Evolutionary conservation across 2,888 invertebrate species (phyloP).

Genomic region (Phyllotreta cruciferae): DNA sequence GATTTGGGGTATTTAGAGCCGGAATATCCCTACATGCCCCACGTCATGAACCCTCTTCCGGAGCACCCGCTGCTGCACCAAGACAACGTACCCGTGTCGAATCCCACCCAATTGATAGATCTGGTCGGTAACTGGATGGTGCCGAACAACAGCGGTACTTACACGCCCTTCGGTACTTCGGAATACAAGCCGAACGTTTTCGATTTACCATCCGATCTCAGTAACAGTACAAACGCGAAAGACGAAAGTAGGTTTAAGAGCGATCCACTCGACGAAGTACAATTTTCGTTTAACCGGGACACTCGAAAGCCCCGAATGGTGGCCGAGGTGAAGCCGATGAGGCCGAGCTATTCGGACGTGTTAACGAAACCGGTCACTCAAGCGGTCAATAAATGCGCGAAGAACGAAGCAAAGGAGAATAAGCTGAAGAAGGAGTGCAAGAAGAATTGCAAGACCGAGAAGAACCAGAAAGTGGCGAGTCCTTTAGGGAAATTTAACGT

Average conservation of each 20-base stretch:
- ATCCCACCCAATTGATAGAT: slow-evolving; percentile 65
- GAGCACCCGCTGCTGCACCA: slow-evolving; percentile 40
- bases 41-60: slow-evolving; percentile 39
- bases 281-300: slow-evolving; percentile 62
- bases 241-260: slow-evolving; percentile 54
- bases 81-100: slow-evolving; percentile 38
- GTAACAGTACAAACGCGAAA: slow-evolving; percentile 47
- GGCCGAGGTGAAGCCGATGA: slow-evolving; percentile 87
- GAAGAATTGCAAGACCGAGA: slow-evolving; percentile 58
- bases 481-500: slow-evolving; percentile 64
- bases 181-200: slow-evolving; percentile 62
- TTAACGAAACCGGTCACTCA: slow-evolving; percentile 70
- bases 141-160: slow-evolving; percentile 75
- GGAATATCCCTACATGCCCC: slow-evolving; percentile 34
- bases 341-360: slow-evolving; percentile 86
- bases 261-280: slow-evolving; percentile 48
- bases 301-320: slow-evolving; percentile 75
- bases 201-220: slow-evolving; percentile 51
- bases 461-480: slow-evolving; percentile 51
- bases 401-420: slow-evolving; percentile 56
- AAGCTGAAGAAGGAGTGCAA: slow-evolving; percentile 58
- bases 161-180: slow-evolving; percentile 75
- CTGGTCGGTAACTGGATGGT: slow-evolving; percentile 73
- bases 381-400: slow-evolving; percentile 51
- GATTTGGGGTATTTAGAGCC: slow-evolving; percentile 46